A percentile compares a stretch with the other conserved stretches of the same genome.
Evolutionary conservation across 2,888 invertebrate species (phyloP).

Genomic region (Meiosimyza decipiens): DNA sequence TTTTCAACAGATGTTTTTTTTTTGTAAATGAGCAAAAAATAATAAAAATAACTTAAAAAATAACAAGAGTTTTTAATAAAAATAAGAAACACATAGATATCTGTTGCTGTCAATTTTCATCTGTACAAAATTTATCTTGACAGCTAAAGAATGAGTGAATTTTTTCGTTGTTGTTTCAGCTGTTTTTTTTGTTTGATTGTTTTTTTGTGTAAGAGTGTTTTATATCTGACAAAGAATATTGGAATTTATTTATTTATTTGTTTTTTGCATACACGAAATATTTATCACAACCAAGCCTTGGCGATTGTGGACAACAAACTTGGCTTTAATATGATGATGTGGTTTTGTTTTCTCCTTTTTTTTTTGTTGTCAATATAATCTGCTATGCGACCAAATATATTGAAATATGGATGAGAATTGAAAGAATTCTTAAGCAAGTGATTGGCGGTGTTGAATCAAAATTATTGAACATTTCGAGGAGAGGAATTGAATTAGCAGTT

Average conservation of each 20-base stretch:
- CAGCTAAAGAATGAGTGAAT: conserved; percentile 16
- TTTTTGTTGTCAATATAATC: background rate
- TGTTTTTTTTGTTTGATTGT: background rate
- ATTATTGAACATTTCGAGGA: too few relatives aligned
- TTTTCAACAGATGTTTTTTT: conserved; percentile 16
- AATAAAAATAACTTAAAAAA: background rate
- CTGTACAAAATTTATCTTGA: conserved; percentile 22
- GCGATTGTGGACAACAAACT: background rate
- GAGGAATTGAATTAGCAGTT: too few relatives aligned
- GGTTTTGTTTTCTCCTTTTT: background rate
- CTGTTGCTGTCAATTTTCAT: conserved; percentile 23
- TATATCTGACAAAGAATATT: too few relatives aligned
- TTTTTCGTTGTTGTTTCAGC: background rate
- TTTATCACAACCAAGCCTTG: background rate
- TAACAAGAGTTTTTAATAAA: background rate
- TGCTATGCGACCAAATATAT: background rate
- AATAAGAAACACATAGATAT: background rate
- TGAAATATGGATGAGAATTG: too few relatives aligned
- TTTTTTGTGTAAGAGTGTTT: background rate
- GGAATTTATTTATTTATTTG: too few relatives aligned
- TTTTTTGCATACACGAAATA: conserved; percentile 3
- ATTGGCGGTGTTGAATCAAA: too few relatives aligned
- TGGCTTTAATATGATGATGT: background rate
- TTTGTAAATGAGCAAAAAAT: background rate
- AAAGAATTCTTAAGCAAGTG: too few relatives aligned